Conservation (phyloP, 2,113 vertebrate genomes). For the Perca flavescens region DNA sequence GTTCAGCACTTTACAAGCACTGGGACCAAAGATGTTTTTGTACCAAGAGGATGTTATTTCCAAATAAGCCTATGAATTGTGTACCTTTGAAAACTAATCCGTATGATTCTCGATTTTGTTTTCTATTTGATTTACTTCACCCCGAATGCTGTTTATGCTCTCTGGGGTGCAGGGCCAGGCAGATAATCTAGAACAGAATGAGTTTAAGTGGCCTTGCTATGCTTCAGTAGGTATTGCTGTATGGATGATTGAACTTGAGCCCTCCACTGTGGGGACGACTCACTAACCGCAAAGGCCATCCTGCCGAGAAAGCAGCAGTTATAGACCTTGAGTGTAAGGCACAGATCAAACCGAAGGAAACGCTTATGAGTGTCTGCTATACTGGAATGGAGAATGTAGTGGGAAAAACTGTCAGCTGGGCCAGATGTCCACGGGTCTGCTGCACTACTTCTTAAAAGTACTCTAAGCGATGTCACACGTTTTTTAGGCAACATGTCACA, state of each 20-base stretch:
- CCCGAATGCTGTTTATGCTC: neutral
- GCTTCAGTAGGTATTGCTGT: constrained; percentile 49
- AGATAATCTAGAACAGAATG: constrained; percentile 43
- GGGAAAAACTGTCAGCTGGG: no score
- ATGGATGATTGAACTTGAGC: constrained; percentile 64
- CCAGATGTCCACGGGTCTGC: no score
- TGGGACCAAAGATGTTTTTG: neutral
- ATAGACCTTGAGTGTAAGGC: constrained; percentile 46
- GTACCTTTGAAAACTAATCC: constrained; percentile 27
- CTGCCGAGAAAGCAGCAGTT: constrained; percentile 56
- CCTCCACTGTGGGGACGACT: constrained; percentile 41
- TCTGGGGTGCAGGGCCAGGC: constrained; percentile 27
- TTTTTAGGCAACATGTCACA: no score
- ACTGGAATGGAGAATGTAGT: constrained; percentile 4
- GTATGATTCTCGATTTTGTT: constrained; percentile 41
- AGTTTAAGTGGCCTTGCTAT: constrained; percentile 67
- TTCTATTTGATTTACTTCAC: constrained; percentile 22
- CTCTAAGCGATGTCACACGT: no score
- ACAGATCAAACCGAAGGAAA: constrained; percentile 23
- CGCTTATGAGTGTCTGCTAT: constrained; percentile 27
- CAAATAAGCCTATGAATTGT: constrained; percentile 20
- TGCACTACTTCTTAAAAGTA: no score
- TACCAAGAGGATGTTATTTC: neutral
- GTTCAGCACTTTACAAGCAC: neutral
- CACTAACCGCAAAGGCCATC: constrained; percentile 61